phyloP scores from a whole-genome alignment of 1,140 invertebrate genomes.

The Hyphantria cunea region DNA sequence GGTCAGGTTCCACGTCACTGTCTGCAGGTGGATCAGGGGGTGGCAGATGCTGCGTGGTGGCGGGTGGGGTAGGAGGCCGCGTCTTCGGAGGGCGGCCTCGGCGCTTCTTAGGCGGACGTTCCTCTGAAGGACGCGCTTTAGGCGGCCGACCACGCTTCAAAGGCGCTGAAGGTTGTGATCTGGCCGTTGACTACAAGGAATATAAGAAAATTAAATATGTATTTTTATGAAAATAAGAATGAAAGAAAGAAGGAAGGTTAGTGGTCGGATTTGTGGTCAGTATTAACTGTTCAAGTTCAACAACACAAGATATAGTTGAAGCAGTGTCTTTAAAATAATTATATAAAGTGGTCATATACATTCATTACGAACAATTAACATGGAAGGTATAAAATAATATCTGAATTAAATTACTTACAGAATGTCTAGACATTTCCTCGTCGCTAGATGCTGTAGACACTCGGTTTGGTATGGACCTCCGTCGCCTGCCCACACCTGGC shows the following conservation, averaged over 20 bases:
- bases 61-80: constrained; percentile 48
- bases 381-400: no score
- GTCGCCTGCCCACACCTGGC: constrained; percentile 52
- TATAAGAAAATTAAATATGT: background rate
- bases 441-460: constrained; percentile 69
- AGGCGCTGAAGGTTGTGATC: constrained; percentile 3
- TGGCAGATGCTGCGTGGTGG: constrained; percentile 35
- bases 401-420: constrained; percentile 34
- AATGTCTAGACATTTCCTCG: constrained; percentile 61
- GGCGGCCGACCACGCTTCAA: constrained; percentile 64
- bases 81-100: constrained; percentile 41
- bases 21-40: constrained; percentile 29
- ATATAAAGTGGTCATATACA: no score
- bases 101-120: constrained; percentile 46
- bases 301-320: no score
- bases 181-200: background rate
- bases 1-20: constrained; percentile 55
- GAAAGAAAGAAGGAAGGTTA: no score
- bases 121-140: constrained; percentile 49
- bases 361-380: no score
- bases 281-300: no score
- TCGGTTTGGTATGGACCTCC: constrained; percentile 55
- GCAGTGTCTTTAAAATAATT: no score
- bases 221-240: background rate
- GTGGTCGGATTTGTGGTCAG: no score